Evolutionary conservation across 1,140 invertebrate genomes (phyloP), one percentile per base, ranked within the genome.

Genomic region (Drosophila mojavensis): DNA sequence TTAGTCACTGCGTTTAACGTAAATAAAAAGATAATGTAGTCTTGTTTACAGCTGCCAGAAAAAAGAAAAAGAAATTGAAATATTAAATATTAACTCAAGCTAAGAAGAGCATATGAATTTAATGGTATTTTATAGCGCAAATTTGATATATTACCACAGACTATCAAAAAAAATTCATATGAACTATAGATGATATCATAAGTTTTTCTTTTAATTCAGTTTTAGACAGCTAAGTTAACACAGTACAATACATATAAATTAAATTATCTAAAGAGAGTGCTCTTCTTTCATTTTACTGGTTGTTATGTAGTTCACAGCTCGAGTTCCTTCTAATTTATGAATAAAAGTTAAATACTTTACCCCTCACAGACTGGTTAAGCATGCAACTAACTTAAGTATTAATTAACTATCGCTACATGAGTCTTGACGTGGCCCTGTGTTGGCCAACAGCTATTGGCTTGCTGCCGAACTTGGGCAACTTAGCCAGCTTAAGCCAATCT

Each of bases 1-100:
- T 67, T 70, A 75, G 79, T 83, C 83, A 62, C 55, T 55, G 75
- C 15, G 43, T 30, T 50, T 82, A 80, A 75, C 79, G 79, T 82
- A 47, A 59, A 64, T 26, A 58, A 66, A 47, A 59, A 59, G 54
- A 66, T 66, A 66, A 72, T 28, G 47, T 66, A 72, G 54, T 72
- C 28, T 61, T 13, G 60, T 48, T 60, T 54, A 13, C 3, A 26
- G 59, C 28, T 26, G 36, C 47, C 26, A 58, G 4, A 50, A 24
- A 20, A 26, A 43, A n/a, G 11, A 24, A 66, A 45, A 53, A 15
- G 47, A 54, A 67, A 61, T 54, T 73, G 36, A 5, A 67, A 54
- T 67, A 39, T 39, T 50, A 54, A 67, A 28, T 67, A 47, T 20
- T 30, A 9, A 10, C 41, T 11, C 11, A 6, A 45, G 6, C 41